Evolutionary conservation across 2,113 vertebrate species (phyloP), one percentile per base, ranked within the genome.

Genomic region (Theristicus caerulescens): DNA sequence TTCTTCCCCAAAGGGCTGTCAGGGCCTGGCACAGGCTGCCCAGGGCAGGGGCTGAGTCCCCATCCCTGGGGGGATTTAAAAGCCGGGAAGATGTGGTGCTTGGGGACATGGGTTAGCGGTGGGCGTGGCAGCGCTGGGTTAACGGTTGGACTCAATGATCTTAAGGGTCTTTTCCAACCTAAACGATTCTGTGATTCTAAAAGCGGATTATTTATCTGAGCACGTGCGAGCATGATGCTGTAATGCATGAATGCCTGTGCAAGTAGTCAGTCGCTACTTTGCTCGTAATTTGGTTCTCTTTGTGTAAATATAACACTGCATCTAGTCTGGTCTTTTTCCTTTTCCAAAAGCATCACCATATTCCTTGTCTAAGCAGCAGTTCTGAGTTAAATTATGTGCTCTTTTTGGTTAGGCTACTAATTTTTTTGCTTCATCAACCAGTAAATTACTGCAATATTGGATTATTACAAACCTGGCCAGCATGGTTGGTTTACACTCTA

Each of bases 371-470:
- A 29, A 86, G 64, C 54, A 58, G 67, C 65, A 66, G 4, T 62
- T 69, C 66, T 9, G 15, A 73, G 72, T 38, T 86, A 59, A 83
- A 64, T 83, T 17, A 24, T 0, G 0, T 42, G 24, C 76, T 82
- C 66, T 58, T 62, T 66, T 82, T 76, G 44, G 34, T 55, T 71
- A 44, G 70, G 44, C 58, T 87, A 16, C 58, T 73, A 24, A 10
- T 55, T 78, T 40, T 95, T 94, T 92, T 85, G 64, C 86, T 85
- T 91, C 82, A 6, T 70, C 78, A 44, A 22, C 71, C 67, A 22
- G 34, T 81, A 88, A 78, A 61, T 81, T 67, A 24, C n/a, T 71
- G n/a, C 80, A 59, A 1, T 78, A 40, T 29, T 40, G 67, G 32
- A 78, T 71, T 77, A 66, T 92, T 51, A 21, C 57, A 78, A 44